These are phyloP conservation scores for Gila orcuttii DNA, from an alignment of 2,113 vertebrate genomes.

Conservation along the genomic window DNA sequence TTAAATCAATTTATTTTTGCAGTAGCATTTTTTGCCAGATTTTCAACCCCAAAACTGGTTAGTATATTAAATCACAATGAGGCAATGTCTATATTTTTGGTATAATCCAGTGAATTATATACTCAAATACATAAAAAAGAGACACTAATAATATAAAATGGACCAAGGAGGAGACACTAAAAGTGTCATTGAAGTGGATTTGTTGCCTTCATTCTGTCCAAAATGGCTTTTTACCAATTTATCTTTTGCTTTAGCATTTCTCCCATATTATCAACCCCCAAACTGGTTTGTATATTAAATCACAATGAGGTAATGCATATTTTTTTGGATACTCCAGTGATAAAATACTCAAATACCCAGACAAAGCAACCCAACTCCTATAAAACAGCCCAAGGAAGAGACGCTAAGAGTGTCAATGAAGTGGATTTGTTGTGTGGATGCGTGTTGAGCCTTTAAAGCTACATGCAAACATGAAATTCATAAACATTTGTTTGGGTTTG, in stretches of 20 bases:
- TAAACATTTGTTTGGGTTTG: neutral
- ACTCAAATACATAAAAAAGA: neutral
- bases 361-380: neutral
- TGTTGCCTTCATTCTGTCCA: neutral
- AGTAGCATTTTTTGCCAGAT: neutral
- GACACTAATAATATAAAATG: neutral
- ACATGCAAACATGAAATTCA: constrained; percentile 6
- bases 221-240: neutral
- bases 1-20: neutral
- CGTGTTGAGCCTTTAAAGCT: neutral
- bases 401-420: neutral
- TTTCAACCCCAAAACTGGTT: too few species aligned
- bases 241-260: neutral
- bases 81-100: too few species aligned
- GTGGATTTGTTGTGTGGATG: neutral
- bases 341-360: neutral
- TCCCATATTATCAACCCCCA: too few species aligned
- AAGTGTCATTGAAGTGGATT: neutral
- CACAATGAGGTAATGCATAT: too few species aligned
- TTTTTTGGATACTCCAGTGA: neutral
- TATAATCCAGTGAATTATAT: neutral
- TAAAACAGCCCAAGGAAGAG: neutral
- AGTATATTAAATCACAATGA: too few species aligned
- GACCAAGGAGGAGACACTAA: neutral
- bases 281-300: too few species aligned